Evolutionary conservation across 2,113 vertebrate species (phyloP).

Genomic region (Bujurquina vittata): DNA sequence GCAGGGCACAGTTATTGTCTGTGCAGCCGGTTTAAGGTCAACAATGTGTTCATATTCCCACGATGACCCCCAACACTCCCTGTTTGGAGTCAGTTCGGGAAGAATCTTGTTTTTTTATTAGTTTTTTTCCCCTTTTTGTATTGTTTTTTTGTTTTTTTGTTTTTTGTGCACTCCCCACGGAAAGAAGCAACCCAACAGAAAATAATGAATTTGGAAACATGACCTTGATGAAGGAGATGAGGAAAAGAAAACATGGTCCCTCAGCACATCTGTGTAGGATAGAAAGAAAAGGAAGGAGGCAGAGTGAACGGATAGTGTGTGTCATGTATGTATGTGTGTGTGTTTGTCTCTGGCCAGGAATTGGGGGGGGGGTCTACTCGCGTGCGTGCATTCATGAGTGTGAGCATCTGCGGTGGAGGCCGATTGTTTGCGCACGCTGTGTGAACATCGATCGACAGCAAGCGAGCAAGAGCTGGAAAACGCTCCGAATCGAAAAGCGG

Average conservation of each 20-base stretch:
- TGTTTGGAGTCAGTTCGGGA: constrained; percentile 11
- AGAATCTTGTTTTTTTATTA: neutral
- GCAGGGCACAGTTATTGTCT: neutral
- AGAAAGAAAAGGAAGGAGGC: constrained; percentile 9
- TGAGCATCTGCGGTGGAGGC: constrained; percentile 29
- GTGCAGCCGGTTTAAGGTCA: neutral
- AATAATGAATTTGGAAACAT: constrained; percentile 55
- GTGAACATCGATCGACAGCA: constrained; percentile 60
- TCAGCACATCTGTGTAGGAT: constrained; percentile 40
- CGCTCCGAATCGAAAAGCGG: neutral
- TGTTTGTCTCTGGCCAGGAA: neutral
- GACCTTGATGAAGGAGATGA: constrained; percentile 63
- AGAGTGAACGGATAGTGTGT: constrained; percentile 1
- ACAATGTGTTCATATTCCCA: constrained; percentile 21
- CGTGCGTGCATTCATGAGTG: constrained; percentile 4
- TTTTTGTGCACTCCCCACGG: constrained; percentile 21
- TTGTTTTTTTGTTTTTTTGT: neutral
- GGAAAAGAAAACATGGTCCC: constrained; percentile 40
- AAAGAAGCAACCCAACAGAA: constrained; percentile 44
- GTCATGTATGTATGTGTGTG: neutral
- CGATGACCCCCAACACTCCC: constrained; percentile 18
- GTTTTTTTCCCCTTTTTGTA: neutral
- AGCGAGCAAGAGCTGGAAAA: constrained; percentile 19
- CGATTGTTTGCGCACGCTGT: constrained; percentile 32
- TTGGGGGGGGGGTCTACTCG: neutral